A percentile compares a stretch with the other conserved stretches of the same genome.
Evolutionary conservation across 2,888 invertebrate species (phyloP).

Genomic region (Heterodera filipjevi): DNA sequence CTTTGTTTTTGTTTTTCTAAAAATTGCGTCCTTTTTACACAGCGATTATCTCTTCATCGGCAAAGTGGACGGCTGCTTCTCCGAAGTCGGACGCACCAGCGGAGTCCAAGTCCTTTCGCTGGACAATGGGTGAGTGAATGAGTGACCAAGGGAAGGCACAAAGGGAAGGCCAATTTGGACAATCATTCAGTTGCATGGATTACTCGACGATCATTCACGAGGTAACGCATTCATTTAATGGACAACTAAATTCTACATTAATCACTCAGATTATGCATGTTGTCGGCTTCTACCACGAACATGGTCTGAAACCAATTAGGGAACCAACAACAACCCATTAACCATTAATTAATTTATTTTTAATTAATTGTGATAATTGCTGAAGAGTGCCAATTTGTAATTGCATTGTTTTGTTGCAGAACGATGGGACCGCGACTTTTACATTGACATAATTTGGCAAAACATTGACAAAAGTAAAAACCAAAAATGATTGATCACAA

Average conservation of each 20-base stretch:
- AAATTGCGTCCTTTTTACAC: slow-evolving; percentile 9
- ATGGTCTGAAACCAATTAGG: slow-evolving; percentile 47
- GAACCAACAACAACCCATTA: too few species aligned
- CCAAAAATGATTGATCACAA: too few species aligned
- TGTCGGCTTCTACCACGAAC: slow-evolving; percentile 64
- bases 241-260: background rate
- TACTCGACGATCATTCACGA: slow-evolving; percentile 65
- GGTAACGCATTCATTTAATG: slow-evolving; percentile 48
- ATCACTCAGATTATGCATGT: slow-evolving; percentile 61
- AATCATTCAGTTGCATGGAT: slow-evolving; percentile 55
- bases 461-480: slow-evolving; percentile 62
- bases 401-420: too few species aligned
- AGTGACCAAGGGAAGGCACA: background rate
- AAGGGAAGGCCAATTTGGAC: background rate
- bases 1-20: background rate
- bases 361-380: too few species aligned
- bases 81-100: slow-evolving; percentile 64
- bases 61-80: slow-evolving; percentile 64
- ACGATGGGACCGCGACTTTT: slow-evolving; percentile 64
- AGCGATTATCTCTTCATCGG: slow-evolving; percentile 63
- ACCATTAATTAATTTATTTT: too few species aligned
- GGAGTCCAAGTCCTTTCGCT: slow-evolving; percentile 64
- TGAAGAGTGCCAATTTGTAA: too few species aligned
- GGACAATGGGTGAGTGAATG: slow-evolving; percentile 53
- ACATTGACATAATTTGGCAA: slow-evolving; percentile 65